A percentile compares a stretch with the other conserved stretches of the same genome.
phyloP scores from a whole-genome alignment of 1,140 invertebrate species.

The Bilobella aurantiaca region DNA sequence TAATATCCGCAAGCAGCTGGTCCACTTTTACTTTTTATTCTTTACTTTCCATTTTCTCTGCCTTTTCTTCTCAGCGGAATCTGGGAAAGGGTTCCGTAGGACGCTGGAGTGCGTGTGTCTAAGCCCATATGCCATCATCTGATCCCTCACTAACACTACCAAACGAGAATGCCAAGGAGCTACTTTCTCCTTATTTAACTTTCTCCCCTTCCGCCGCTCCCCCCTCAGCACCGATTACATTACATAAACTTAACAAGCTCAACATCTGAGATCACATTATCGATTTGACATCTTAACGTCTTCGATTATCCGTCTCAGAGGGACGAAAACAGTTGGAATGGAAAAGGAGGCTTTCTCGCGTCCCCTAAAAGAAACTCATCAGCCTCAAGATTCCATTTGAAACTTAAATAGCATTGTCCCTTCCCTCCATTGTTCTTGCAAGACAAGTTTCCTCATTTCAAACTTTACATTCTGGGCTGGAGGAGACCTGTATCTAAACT shows the following conservation, averaged over 20 bases:
- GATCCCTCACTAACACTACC: background rate
- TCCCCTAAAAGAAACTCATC: background rate
- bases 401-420: background rate
- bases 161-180: background rate
- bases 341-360: background rate
- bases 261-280: constrained; percentile 2
- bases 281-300: constrained; percentile 9
- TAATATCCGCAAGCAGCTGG: background rate
- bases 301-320: background rate
- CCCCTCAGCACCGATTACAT: background rate
- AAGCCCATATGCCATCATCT: background rate
- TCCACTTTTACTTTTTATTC: background rate
- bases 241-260: constrained; percentile 7
- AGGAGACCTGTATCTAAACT: too few relatives aligned
- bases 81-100: background rate
- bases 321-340: background rate
- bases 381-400: too few relatives aligned
- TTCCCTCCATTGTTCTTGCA: background rate
- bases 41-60: background rate
- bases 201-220: background rate
- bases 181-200: constrained; percentile 9
- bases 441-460: too few relatives aligned
- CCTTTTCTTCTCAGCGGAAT: background rate
- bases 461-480: too few relatives aligned
- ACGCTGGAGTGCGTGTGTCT: background rate